Evolutionary conservation across 2,113 vertebrate species (phyloP).

Genomic region (Leptocoma aspasia): DNA sequence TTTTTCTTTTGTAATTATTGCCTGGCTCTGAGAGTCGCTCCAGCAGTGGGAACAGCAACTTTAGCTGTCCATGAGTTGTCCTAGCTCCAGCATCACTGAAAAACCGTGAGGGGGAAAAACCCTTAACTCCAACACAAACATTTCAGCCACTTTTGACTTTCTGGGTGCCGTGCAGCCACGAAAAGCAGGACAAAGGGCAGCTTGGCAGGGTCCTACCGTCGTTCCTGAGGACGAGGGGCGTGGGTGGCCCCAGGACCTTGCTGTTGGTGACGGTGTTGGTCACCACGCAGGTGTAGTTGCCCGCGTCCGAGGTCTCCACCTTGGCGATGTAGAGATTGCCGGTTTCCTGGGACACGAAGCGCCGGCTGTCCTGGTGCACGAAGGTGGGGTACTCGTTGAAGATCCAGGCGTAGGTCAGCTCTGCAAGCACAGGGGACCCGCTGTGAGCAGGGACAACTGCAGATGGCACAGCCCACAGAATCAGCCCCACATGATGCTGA

Average conservation of each 20-base stretch:
- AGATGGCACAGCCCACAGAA: fast-evolving
- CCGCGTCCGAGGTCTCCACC: conserved; percentile 91
- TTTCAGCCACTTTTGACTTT: background rate
- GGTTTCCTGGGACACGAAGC: conserved; percentile 94
- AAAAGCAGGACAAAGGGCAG: background rate
- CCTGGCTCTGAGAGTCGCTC: background rate
- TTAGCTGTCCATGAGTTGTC: background rate
- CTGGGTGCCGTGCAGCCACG: background rate
- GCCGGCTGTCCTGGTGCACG: conserved; percentile 90
- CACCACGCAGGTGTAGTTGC: conserved; percentile 97
- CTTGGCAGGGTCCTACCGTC: conserved; percentile 78
- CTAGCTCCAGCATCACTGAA: background rate
- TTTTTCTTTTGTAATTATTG: background rate
- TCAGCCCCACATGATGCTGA: fast-evolving
- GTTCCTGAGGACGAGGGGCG: conserved; percentile 88
- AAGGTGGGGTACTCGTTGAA: conserved; percentile 93
- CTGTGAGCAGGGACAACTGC: fast-evolving
- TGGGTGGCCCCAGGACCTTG: conserved; percentile 87
- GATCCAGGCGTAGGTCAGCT: conserved; percentile 94
- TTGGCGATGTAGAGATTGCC: conserved; percentile 97
- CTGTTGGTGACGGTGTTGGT: conserved; percentile 90
- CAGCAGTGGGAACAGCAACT: background rate
- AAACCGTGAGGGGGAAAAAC: background rate
- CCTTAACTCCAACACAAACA: fast-evolving
- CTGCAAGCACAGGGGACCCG: conserved; percentile 66